A percentile compares a stretch with the other conserved stretches of the same genome.
phyloP scores from a whole-genome alignment of 2,113 vertebrate genomes.

The Himantopus leucocephalus region DNA sequence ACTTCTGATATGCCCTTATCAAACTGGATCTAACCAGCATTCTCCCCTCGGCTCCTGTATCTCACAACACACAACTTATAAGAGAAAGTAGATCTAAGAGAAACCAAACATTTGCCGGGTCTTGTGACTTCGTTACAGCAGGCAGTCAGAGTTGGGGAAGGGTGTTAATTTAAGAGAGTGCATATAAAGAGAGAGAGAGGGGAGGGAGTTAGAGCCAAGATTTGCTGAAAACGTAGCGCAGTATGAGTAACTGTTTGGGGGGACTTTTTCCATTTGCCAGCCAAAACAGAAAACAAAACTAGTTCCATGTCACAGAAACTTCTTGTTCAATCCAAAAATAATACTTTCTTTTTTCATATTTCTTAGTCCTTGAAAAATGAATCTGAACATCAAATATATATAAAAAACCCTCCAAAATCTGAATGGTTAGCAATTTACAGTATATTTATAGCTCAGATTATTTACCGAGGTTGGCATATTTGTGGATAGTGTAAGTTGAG shows the following conservation, averaged over 20 bases:
- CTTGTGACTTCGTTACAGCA: neutral
- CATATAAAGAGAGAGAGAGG: neutral
- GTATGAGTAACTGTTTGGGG: neutral
- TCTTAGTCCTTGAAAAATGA: neutral
- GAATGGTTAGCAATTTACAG: neutral
- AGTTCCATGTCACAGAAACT: neutral
- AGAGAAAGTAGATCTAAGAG: neutral
- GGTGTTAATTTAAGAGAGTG: neutral
- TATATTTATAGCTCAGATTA: neutral
- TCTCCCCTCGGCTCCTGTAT: neutral
- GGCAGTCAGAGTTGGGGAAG: neutral
- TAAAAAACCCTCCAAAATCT: neutral
- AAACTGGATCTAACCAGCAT: neutral
- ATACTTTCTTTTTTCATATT: rapidly evolving
- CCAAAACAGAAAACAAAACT: neutral
- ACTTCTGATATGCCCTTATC: neutral
- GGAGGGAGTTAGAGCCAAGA: neutral
- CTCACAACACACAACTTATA: neutral
- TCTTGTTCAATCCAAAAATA: neutral
- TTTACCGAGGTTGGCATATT: neutral
- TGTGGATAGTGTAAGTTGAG: neutral
- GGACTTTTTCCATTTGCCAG: neutral
- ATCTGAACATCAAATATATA: neutral
- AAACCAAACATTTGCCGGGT: neutral
- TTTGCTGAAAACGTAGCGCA: neutral